A percentile compares a stretch with the other conserved stretches of the same genome.
Evolutionary conservation across 2,113 vertebrate species (phyloP).

Genomic region (Muntiacus reevesi): DNA sequence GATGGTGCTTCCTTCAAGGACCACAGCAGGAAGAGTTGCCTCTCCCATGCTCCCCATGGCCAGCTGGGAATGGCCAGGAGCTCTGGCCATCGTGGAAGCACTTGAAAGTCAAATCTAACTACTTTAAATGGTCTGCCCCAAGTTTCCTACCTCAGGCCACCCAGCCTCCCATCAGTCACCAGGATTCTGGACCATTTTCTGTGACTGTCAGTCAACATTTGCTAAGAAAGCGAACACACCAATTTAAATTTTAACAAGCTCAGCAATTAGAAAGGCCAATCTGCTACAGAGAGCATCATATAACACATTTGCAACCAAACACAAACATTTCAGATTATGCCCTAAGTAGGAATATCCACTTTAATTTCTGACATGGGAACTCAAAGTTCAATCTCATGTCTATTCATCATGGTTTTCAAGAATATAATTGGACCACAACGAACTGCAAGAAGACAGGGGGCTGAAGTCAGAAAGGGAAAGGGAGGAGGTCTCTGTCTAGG

Average conservation of each 20-base stretch:
- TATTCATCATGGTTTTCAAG: background rate
- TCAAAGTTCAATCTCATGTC: background rate
- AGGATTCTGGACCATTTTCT: conserved; percentile 29
- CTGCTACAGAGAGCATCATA: conserved; percentile 22
- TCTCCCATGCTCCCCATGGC: accelerated
- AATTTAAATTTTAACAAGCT: conserved; percentile 62
- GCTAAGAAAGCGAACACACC: background rate
- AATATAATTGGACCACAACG: background rate
- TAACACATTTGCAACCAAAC: conserved; percentile 56
- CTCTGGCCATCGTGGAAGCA: background rate
- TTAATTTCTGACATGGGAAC: background rate
- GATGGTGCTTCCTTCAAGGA: background rate
- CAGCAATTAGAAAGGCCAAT: conserved; percentile 60
- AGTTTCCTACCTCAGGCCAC: background rate
- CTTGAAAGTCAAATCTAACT: background rate
- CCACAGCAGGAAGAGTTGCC: background rate
- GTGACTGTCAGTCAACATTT: conserved; percentile 32
- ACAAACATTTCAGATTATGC: conserved; percentile 52
- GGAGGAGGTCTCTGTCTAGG: background rate
- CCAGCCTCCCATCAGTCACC: background rate
- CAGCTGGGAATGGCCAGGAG: background rate
- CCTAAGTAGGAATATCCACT: background rate
- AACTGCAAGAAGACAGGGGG: background rate
- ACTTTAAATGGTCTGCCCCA: background rate
- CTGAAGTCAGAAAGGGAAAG: background rate